phyloP scores from a whole-genome alignment of 2,888 invertebrate species.

The Ethmia dodecea region DNA sequence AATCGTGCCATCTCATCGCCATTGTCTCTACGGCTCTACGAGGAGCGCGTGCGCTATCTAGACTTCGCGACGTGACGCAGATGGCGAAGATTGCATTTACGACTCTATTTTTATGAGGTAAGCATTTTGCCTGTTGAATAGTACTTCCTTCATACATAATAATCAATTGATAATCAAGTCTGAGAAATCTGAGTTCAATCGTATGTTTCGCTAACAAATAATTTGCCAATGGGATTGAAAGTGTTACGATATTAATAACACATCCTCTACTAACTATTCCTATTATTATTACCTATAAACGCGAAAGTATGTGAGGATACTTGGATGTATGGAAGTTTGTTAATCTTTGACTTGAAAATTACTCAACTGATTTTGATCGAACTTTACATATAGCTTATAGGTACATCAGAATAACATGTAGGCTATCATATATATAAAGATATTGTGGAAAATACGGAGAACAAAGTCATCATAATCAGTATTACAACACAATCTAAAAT shows the following conservation, averaged over 20 bases:
- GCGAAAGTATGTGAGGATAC: too few relatives aligned
- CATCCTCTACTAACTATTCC: neutral
- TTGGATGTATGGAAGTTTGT: too few relatives aligned
- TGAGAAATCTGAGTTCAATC: too few relatives aligned
- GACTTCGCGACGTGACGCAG: conserved; percentile 47
- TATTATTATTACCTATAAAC: neutral
- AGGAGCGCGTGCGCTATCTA: conserved; percentile 59
- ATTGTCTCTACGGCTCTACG: conserved; percentile 38
- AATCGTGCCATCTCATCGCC: conserved; percentile 32
- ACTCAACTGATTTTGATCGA: too few relatives aligned
- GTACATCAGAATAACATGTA: too few relatives aligned
- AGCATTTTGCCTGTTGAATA: conserved; percentile 17
- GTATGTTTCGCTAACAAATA: too few relatives aligned
- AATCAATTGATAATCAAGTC: neutral
- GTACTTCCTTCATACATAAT: conserved; percentile 9
- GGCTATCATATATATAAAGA: too few relatives aligned
- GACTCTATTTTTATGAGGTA: conserved; percentile 27
- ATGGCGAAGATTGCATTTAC: conserved; percentile 41
- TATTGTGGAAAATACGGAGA: too few relatives aligned
- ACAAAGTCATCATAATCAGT: too few relatives aligned
- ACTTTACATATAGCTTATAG: too few relatives aligned
- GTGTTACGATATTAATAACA: neutral
- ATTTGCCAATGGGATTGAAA: neutral
- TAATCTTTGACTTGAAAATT: too few relatives aligned
- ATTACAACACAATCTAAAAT: too few relatives aligned